phyloP scores from a whole-genome alignment of 2,888 invertebrate species.

The Rhorus exstirpatorius region DNA sequence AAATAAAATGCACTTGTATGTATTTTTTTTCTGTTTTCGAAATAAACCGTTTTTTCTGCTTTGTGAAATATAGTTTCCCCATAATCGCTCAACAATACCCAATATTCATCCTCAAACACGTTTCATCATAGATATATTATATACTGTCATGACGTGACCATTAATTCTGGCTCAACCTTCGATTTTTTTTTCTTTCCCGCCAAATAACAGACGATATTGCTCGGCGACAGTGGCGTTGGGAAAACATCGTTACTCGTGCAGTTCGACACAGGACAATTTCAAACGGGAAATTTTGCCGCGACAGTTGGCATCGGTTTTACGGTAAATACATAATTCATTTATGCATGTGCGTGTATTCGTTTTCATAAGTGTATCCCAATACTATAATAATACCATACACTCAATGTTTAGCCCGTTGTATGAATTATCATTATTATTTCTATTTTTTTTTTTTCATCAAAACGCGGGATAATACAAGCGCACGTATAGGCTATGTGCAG shows the following conservation, averaged over 20 bases:
- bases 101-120: too few relatives aligned
- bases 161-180: constrained; percentile 31
- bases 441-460: too few relatives aligned
- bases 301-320: constrained; percentile 98
- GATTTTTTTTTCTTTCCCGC: constrained; percentile 53
- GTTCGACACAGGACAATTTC: constrained; percentile 97
- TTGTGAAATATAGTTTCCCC: too few relatives aligned
- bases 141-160: neutral
- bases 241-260: constrained; percentile 97
- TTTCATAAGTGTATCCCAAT: neutral
- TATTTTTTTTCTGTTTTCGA: too few relatives aligned
- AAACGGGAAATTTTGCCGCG: constrained; percentile 96
- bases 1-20: too few relatives aligned
- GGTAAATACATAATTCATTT: constrained; percentile 89
- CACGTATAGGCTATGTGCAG: too few relatives aligned
- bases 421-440: too few relatives aligned
- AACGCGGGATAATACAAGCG: neutral
- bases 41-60: too few relatives aligned
- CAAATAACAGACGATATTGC: constrained; percentile 93
- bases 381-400: neutral
- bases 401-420: neutral
- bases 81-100: too few relatives aligned
- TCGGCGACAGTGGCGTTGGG: constrained; percentile 97
- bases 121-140: too few relatives aligned
- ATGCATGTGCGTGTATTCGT: too few relatives aligned